A percentile compares a stretch with the other conserved stretches of the same genome.
These are phyloP conservation scores for Orius insidiosus DNA, from an alignment of 1,140 invertebrate species.

Conservation along the genomic window DNA sequence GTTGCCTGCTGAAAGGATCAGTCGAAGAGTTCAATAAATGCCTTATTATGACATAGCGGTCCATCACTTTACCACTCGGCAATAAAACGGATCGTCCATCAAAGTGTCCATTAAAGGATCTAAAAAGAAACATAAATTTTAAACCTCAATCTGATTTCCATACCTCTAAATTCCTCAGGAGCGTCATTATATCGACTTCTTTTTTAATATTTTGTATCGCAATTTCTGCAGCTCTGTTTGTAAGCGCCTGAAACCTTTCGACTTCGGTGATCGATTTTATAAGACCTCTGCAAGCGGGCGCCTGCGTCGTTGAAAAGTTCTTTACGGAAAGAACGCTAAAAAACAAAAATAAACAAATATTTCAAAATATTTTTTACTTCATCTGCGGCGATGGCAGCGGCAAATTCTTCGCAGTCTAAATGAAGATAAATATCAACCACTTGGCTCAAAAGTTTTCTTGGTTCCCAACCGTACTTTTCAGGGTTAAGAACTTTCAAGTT, in stretches of 20 bases:
- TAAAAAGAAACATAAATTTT: no score
- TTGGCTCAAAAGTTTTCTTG: conserved; percentile 70
- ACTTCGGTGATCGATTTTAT: conserved; percentile 74
- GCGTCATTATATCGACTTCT: conserved; percentile 89
- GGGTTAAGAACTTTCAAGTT: conserved; percentile 92
- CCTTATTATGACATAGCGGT: conserved; percentile 78
- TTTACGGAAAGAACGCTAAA: conserved; percentile 78
- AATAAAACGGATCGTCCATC: conserved; percentile 92
- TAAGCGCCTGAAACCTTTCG: conserved; percentile 63
- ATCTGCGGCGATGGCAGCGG: conserved; percentile 71
- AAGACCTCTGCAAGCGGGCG: conserved; percentile 53
- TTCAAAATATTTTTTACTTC: conserved; percentile 41
- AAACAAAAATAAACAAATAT: conserved; percentile 6
- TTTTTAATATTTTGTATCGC: conserved; percentile 65
- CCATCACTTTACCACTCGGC: conserved; percentile 90
- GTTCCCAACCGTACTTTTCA: conserved; percentile 94
- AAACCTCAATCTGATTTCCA: conserved; percentile 1
- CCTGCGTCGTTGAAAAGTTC: conserved; percentile 85
- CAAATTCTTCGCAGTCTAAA: conserved; percentile 81
- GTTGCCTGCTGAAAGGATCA: conserved; percentile 93
- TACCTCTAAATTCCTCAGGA: conserved; percentile 84
- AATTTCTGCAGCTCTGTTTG: conserved; percentile 61
- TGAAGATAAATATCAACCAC: conserved; percentile 94
- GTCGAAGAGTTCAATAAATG: conserved; percentile 91
- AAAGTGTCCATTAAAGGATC: conserved; percentile 96